Evolutionary conservation across 2,113 vertebrate species (phyloP).

Genomic region (Ahaetulla prasina): DNA sequence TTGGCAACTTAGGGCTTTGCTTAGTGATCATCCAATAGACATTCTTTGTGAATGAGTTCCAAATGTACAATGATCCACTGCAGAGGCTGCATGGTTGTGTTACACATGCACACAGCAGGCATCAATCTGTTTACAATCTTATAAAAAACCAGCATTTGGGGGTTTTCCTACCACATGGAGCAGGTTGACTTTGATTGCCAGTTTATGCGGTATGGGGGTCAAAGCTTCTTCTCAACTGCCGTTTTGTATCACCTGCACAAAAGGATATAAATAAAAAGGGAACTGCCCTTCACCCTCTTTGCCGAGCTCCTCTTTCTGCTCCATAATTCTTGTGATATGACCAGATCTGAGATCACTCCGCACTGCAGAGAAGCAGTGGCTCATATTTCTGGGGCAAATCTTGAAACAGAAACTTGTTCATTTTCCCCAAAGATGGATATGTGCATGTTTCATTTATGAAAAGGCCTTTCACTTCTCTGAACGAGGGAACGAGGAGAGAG

Average conservation of each 20-base stretch:
- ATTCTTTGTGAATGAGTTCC: not conserved
- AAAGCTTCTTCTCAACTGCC: not conserved
- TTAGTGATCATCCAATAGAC: not conserved
- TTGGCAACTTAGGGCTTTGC: not conserved
- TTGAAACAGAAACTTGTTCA: not conserved
- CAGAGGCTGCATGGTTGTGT: no score
- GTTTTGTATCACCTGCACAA: no score
- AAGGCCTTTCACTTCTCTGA: not conserved
- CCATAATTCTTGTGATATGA: not conserved
- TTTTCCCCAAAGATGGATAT: not conserved
- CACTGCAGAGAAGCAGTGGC: not conserved
- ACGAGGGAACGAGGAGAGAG: not conserved
- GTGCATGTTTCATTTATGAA: not conserved
- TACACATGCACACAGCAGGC: no score
- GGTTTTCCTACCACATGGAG: no score
- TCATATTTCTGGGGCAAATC: not conserved
- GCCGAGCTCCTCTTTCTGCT: not conserved
- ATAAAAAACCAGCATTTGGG: no score
- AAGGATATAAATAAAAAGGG: not conserved
- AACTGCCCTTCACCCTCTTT: not conserved
- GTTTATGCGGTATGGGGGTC: not conserved
- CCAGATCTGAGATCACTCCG: not conserved
- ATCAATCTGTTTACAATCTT: no score
- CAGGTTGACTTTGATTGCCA: not conserved
- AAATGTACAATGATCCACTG: not conserved